phyloP scores from a whole-genome alignment of 2,113 vertebrate genomes.

The Pipa parva region DNA sequence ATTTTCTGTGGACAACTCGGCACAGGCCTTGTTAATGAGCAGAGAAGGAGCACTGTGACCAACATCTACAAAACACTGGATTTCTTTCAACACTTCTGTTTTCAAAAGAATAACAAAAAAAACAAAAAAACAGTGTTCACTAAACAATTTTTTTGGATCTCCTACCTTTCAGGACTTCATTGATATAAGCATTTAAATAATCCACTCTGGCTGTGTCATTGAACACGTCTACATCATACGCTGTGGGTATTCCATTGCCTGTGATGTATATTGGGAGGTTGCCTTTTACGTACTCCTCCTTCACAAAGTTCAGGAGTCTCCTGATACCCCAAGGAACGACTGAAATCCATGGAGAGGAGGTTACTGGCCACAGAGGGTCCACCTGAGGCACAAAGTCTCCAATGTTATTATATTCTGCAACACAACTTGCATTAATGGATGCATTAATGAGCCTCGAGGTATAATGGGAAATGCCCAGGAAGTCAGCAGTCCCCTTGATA shows the following conservation, averaged over 20 bases:
- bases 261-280: slow-evolving; percentile 80
- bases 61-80: too few species aligned
- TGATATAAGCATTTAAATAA: slow-evolving; percentile 74
- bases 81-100: too few species aligned
- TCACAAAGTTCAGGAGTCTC: slow-evolving; percentile 75
- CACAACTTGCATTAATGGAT: slow-evolving; percentile 53
- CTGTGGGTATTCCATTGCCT: slow-evolving; percentile 76
- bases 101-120: too few species aligned
- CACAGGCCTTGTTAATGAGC: too few species aligned
- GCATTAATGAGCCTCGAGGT: slow-evolving; percentile 72
- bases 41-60: too few species aligned
- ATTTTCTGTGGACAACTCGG: too few species aligned
- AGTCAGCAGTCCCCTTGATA: slow-evolving; percentile 82
- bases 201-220: slow-evolving; percentile 68
- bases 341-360: slow-evolving; percentile 76
- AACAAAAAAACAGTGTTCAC: too few species aligned
- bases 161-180: slow-evolving; percentile 86
- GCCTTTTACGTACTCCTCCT: slow-evolving; percentile 66
- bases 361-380: slow-evolving; percentile 73
- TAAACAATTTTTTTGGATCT: too few species aligned
- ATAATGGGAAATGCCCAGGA: slow-evolving; percentile 88
- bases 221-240: slow-evolving; percentile 51
- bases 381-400: slow-evolving; percentile 71
- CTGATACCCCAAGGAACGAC: slow-evolving; percentile 85
- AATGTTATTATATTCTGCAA: slow-evolving; percentile 62